Conservation (phyloP, 2,113 vertebrate species). For the Stomatorhinus ivindoensis region DNA sequence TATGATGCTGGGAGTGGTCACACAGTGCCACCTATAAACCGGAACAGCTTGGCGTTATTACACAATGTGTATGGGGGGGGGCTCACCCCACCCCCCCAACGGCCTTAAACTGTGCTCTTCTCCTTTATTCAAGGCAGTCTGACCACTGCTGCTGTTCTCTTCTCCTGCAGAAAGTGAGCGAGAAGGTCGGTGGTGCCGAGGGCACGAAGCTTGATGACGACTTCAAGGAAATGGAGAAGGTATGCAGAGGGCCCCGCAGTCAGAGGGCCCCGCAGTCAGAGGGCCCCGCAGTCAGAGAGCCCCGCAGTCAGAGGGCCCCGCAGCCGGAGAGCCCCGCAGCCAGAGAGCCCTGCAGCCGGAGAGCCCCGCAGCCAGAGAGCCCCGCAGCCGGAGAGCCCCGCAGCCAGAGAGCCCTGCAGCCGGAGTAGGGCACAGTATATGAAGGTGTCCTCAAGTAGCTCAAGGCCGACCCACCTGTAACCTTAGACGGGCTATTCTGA, state of each 20-base stretch:
- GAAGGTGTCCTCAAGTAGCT: background rate
- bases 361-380: background rate
- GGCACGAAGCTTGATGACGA: slow-evolving; percentile 91
- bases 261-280: background rate
- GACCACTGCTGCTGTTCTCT: slow-evolving; percentile 13
- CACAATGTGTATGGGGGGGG: background rate
- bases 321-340: background rate
- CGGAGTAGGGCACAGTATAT: background rate
- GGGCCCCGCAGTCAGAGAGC: background rate
- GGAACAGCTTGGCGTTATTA: background rate
- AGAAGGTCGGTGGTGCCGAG: slow-evolving; percentile 90
- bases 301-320: background rate
- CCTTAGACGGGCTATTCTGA: background rate
- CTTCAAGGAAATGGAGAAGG: slow-evolving; percentile 95
- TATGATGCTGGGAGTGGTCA: background rate
- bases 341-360: background rate
- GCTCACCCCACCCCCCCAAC: background rate
- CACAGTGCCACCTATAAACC: too few relatives aligned
- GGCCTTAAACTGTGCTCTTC: background rate
- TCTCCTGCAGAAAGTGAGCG: slow-evolving; percentile 80
- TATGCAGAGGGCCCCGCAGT: slow-evolving; percentile 31
- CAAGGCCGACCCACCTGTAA: background rate
- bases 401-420: background rate
- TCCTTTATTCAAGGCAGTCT: background rate
- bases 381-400: background rate